phyloP scores from a whole-genome alignment of 2,888 invertebrate species.

The Meloe dianella region DNA sequence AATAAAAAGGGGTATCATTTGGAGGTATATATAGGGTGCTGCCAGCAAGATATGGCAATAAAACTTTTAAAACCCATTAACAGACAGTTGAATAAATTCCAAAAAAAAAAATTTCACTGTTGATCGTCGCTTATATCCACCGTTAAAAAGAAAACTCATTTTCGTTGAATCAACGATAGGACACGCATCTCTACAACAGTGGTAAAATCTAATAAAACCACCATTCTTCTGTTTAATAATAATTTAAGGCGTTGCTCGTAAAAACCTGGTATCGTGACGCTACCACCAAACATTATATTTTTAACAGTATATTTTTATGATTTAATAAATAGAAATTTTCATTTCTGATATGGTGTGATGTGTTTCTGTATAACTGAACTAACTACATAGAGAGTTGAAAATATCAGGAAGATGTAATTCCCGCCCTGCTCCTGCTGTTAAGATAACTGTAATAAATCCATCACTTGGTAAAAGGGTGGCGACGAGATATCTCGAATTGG shows the following conservation, averaged over 20 bases:
- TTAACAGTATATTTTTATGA: no score
- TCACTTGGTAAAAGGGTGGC: slow-evolving; percentile 28
- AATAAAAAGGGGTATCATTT: slow-evolving; percentile 8
- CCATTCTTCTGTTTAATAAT: slow-evolving; percentile 23
- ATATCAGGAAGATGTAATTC: slow-evolving; percentile 1
- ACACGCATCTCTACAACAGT: background rate
- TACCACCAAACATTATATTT: no score
- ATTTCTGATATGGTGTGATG: background rate
- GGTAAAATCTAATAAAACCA: background rate
- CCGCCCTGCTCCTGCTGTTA: slow-evolving; percentile 21
- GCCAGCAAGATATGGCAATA: slow-evolving; percentile 26
- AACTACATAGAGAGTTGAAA: background rate
- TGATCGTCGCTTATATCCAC: background rate
- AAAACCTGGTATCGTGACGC: slow-evolving; percentile 25
- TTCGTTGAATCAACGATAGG: background rate
- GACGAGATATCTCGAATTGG: slow-evolving; percentile 31
- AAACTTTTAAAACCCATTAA: slow-evolving; percentile 29
- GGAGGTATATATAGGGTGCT: slow-evolving; percentile 4
- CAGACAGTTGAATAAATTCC: slow-evolving; percentile 8
- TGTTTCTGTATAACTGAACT: background rate
- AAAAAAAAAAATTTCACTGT: no score
- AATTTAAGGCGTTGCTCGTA: slow-evolving; percentile 27
- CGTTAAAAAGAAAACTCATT: background rate
- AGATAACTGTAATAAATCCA: slow-evolving; percentile 35
- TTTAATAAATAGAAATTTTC: background rate